A percentile compares a stretch with the other conserved stretches of the same genome.
These are phyloP conservation scores for Amyelois transitella DNA, from an alignment of 1,140 invertebrate species.

Conservation along the genomic window DNA sequence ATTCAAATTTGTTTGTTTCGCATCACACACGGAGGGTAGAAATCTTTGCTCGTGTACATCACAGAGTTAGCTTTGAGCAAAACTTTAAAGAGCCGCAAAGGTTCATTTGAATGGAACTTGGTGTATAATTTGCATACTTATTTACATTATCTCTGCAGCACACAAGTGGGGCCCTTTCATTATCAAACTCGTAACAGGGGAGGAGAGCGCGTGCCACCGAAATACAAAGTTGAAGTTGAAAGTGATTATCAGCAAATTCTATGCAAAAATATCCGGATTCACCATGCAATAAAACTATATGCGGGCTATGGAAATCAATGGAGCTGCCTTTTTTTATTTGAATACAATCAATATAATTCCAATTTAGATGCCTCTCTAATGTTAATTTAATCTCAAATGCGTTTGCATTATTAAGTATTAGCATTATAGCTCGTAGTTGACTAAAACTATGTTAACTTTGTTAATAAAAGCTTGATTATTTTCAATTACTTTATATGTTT, in stretches of 20 bases:
- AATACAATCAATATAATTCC: no score
- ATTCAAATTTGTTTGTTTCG: slow-evolving; percentile 29
- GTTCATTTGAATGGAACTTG: slow-evolving; percentile 66
- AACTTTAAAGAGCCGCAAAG: slow-evolving; percentile 63
- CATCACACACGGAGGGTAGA: slow-evolving; percentile 22
- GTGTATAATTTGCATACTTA: slow-evolving; percentile 71
- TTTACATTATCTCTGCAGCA: slow-evolving; percentile 72
- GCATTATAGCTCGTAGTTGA: no score
- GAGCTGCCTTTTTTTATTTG: neutral
- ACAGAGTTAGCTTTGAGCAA: slow-evolving; percentile 44
- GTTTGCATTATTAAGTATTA: no score
- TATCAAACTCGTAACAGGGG: slow-evolving; percentile 67
- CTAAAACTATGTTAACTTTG: no score
- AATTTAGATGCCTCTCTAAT: no score
- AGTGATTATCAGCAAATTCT: slow-evolving; percentile 53
- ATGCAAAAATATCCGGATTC: slow-evolving; percentile 45
- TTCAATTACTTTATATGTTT: no score
- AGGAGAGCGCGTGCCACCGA: slow-evolving; percentile 26
- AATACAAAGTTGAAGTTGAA: slow-evolving; percentile 64
- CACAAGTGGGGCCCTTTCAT: slow-evolving; percentile 68
- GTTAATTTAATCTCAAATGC: no score
- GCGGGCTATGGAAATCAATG: slow-evolving; percentile 10
- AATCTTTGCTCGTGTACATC: slow-evolving; percentile 31
- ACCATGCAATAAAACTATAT: slow-evolving; percentile 38
- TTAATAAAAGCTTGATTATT: no score